Evolutionary conservation across 2,113 vertebrate species (phyloP).

Genomic region (Nothoprocta pentlandii): DNA sequence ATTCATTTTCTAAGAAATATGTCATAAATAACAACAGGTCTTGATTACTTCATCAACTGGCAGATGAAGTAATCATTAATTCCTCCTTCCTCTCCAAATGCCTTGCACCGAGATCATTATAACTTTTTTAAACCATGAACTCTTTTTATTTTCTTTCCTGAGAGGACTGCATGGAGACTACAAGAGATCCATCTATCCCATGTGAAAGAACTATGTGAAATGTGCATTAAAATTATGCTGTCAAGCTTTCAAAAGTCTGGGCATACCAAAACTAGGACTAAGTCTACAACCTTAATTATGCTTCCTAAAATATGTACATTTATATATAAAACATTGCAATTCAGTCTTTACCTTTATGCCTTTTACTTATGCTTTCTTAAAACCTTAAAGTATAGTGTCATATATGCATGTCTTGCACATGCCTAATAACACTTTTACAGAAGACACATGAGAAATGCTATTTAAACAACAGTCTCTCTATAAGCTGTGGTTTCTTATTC

Average conservation of each 20-base stretch:
- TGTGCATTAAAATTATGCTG: neutral
- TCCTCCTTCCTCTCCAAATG: neutral
- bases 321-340: neutral
- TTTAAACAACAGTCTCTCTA: neutral
- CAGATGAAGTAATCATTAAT: neutral
- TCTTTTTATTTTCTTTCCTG: neutral
- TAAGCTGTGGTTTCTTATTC: neutral
- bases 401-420: neutral
- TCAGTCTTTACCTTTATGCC: neutral
- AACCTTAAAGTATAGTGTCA: neutral
- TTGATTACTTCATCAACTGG: neutral
- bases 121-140: neutral
- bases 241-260: neutral
- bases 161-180: neutral
- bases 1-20: neutral
- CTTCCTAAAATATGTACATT: neutral
- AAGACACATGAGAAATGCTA: neutral
- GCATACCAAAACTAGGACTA: neutral
- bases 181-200: neutral
- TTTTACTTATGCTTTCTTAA: neutral
- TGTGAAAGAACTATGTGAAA: neutral
- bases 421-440: neutral
- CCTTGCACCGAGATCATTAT: neutral
- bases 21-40: neutral
- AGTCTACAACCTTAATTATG: neutral